Base-by-base conservation (phyloP, 2,797 vertebrate species). In the Tachyglossus aculeatus region DNA sequence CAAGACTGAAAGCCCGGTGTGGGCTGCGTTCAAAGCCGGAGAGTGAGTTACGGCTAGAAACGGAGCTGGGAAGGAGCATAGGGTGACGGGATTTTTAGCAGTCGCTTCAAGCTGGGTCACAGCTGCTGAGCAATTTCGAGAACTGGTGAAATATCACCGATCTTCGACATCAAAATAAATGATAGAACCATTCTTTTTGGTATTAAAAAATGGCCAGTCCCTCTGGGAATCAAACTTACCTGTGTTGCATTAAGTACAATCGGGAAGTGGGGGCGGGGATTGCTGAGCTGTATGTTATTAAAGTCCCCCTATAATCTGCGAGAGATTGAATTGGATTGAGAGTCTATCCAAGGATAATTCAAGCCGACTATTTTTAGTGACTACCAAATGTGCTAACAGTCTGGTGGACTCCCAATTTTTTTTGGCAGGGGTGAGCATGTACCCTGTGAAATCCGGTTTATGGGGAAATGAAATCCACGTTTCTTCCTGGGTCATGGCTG, bases 221-320 rank as follows among this genome's bases (percentile, higher is more conserved):
- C 55, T 63, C 3, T 40, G 53, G 67, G 67, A 73, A 84, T 87
- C 73, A 82, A 83, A 77, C 56, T 72, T 72, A 59, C 40, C 63
- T 63, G 33, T 7, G 57, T 21, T 29, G 61, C 53, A 57, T 61
- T 74, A 55, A 81, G 78, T 67, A 73, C 31, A 61, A 41, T 2
- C 12, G 67, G 1, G 3, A 62, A 48, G 9, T 31, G 39, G 51
- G 31, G 36, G 53, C n/a, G 25, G 19, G 31, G 58, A n/a, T 41
- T 34, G 44, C n/a, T n/a, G 47, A 62, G 63, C 61, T 44, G 72
- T 50, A 47, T 62, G 65, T 67, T 40, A 36, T 15, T 58, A 55
- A 19, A 3, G 7, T 37, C 27, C 21, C n/a, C 55, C 67, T 41
- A 60, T 19, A 60, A 36, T 63, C 65, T 68, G 52, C 72, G 47